These are phyloP conservation scores for Mechanitis mazaeus DNA, from an alignment of 2,888 invertebrate genomes.

Conservation along the genomic window DNA sequence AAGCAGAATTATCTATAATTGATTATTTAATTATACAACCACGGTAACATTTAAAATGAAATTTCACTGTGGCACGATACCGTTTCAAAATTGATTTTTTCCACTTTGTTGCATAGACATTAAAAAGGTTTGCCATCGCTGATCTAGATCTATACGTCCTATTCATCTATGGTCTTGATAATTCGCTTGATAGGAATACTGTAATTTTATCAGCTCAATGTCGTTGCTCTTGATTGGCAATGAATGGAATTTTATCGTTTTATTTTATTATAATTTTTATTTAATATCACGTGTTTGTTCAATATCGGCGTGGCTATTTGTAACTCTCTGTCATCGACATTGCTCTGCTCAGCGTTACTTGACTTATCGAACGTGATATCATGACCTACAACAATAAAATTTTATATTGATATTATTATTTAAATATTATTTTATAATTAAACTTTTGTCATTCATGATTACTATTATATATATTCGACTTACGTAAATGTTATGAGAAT, in stretches of 20 bases:
- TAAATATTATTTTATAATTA: background rate
- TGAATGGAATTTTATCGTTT: slow-evolving; percentile 17
- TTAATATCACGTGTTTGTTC: slow-evolving; percentile 15
- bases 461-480: no score
- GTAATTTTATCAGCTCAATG: slow-evolving; percentile 14
- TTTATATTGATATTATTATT: background rate
- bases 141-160: background rate
- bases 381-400: slow-evolving; percentile 21
- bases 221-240: slow-evolving; percentile 9
- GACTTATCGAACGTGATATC: slow-evolving; percentile 5
- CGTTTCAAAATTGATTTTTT: no score
- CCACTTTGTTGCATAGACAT: no score
- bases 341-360: slow-evolving; percentile 7
- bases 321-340: no score
- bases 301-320: slow-evolving; percentile 16
- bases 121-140: no score
- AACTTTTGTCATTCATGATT: no score
- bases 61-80: no score
- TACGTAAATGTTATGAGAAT: no score
- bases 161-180: slow-evolving; percentile 5
- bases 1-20: no score
- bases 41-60: no score
- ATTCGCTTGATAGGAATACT: slow-evolving; percentile 4
- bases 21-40: no score
- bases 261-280: slow-evolving; percentile 11